A percentile compares a stretch with the other conserved stretches of the same genome.
Evolutionary conservation across 2,797 vertebrate species (phyloP).

Genomic region (Aldrovandia affinis): DNA sequence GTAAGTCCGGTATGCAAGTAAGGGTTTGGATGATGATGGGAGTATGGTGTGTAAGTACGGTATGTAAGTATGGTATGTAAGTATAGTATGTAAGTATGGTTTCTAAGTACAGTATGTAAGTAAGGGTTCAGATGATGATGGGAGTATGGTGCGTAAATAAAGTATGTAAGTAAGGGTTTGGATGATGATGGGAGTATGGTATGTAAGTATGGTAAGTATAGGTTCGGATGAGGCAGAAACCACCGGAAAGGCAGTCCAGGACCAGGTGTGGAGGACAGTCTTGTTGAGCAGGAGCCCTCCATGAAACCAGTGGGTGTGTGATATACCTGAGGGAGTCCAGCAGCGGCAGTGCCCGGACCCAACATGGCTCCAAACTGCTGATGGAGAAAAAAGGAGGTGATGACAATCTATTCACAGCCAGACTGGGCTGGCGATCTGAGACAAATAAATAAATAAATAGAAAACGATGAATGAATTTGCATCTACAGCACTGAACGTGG

Average conservation of each 20-base stretch:
- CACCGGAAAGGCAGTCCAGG: not conserved
- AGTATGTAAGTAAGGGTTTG: too few relatives aligned
- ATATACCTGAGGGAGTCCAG: not conserved
- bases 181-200: too few relatives aligned
- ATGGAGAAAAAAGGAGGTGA: not conserved
- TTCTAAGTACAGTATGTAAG: too few relatives aligned
- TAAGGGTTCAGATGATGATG: too few relatives aligned
- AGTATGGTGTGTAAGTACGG: too few relatives aligned
- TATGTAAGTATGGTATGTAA: too few relatives aligned
- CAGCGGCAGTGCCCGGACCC: not conserved
- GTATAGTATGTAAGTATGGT: too few relatives aligned
- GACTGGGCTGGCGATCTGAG: constrained; percentile 36
- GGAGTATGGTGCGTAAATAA: too few relatives aligned
- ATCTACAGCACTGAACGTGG: constrained; percentile 42
- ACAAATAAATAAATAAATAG: constrained; percentile 28
- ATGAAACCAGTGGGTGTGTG: not conserved
- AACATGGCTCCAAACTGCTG: not conserved
- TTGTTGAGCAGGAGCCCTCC: not conserved
- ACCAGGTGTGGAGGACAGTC: not conserved
- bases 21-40: too few relatives aligned
- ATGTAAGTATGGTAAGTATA: too few relatives aligned
- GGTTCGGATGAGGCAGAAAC: too few relatives aligned
- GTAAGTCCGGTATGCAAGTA: too few relatives aligned
- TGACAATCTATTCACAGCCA: not conserved
- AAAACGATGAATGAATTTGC: constrained; percentile 48